These are phyloP conservation scores for Rhea americana DNA, from an alignment of 2,113 vertebrate species.

Conservation along the genomic window DNA sequence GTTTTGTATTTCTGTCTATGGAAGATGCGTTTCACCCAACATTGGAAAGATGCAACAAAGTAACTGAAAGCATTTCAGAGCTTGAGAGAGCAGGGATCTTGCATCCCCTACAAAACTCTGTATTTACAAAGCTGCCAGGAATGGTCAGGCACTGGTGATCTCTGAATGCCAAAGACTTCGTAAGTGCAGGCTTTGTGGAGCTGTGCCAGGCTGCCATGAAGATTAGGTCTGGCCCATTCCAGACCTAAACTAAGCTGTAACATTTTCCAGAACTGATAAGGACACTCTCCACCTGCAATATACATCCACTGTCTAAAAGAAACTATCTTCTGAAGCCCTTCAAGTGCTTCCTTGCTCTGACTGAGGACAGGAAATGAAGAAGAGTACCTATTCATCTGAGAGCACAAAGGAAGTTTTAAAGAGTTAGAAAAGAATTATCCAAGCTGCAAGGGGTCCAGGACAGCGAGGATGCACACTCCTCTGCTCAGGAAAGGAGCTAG, in stretches of 20 bases:
- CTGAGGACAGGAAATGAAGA: background rate
- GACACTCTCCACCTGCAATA: fast-evolving
- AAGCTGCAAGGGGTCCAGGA: background rate
- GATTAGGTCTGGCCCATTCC: fast-evolving
- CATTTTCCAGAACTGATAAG: background rate
- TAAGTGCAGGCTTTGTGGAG: fast-evolving
- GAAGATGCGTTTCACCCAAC: fast-evolving
- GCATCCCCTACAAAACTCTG: fast-evolving
- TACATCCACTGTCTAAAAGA: fast-evolving
- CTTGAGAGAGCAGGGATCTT: background rate
- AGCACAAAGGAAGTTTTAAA: background rate
- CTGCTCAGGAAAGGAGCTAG: background rate
- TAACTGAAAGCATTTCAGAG: background rate
- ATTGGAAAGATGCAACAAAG: fast-evolving
- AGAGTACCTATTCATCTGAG: background rate
- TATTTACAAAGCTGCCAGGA: background rate
- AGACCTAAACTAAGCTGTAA: fast-evolving
- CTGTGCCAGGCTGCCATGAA: background rate
- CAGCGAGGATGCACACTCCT: background rate
- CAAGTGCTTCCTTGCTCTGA: background rate
- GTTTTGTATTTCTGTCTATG: fast-evolving
- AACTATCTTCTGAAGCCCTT: background rate
- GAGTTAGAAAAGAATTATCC: background rate
- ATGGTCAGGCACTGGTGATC: fast-evolving
- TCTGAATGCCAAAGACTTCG: background rate